A percentile compares a stretch with the other conserved stretches of the same genome.
These are phyloP conservation scores for Piprites chloris DNA, from an alignment of 2,113 vertebrate genomes.

Conservation along the genomic window DNA sequence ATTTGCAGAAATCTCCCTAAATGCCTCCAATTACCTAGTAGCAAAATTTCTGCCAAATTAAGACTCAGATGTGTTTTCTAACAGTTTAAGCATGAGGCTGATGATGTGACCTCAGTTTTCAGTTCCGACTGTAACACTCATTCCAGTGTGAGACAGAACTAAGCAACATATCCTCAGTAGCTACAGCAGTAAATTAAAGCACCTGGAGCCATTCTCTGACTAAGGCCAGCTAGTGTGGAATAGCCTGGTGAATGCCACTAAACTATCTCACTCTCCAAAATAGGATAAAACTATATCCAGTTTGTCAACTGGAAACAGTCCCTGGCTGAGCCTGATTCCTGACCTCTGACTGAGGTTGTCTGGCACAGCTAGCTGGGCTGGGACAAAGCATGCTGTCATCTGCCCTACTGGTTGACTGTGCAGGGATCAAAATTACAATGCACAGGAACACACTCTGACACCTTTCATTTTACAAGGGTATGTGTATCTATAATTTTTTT, in stretches of 20 bases:
- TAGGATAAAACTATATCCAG: background rate
- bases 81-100: background rate
- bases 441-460: background rate
- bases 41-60: background rate
- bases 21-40: background rate
- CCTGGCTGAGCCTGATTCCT: background rate
- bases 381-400: accelerated
- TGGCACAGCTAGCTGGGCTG: background rate
- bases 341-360: background rate
- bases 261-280: background rate
- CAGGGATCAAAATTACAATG: background rate
- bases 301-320: background rate
- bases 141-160: background rate
- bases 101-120: background rate
- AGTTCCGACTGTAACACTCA: background rate
- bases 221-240: background rate
- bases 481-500: background rate
- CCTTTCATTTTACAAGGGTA: background rate
- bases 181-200: background rate
- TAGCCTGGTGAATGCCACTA: background rate
- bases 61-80: background rate
- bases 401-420: accelerated
- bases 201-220: background rate
- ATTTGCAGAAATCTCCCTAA: background rate
- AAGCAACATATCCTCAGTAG: background rate